A percentile compares a stretch with the other conserved stretches of the same genome.
phyloP scores from a whole-genome alignment of 2,797 vertebrate species.

The Hirundo rustica region DNA sequence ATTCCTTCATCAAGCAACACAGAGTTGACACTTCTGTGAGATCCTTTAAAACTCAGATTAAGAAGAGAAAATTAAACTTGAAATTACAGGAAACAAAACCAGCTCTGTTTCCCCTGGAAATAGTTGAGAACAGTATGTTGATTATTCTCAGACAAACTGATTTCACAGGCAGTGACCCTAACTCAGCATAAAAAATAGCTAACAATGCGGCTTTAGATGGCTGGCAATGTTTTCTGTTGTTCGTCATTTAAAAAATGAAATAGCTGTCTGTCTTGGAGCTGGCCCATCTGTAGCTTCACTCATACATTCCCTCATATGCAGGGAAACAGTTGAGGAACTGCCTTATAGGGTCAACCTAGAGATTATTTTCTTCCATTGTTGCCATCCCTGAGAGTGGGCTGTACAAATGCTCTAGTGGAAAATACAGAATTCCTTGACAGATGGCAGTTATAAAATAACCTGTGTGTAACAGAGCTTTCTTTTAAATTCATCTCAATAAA shows the following conservation, averaged over 20 bases:
- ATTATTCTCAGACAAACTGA: slow-evolving; percentile 18
- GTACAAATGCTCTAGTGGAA: background rate
- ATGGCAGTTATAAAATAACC: background rate
- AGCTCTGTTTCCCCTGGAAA: background rate
- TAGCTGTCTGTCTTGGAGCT: background rate
- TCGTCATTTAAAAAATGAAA: background rate
- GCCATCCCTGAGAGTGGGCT: background rate
- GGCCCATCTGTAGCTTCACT: background rate
- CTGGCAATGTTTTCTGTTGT: background rate
- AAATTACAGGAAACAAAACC: background rate
- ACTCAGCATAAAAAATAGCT: background rate
- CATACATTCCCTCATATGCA: background rate
- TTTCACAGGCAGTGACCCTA: background rate
- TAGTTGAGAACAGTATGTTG: background rate
- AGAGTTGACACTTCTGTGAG: background rate
- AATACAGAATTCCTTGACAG: background rate
- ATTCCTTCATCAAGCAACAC: slow-evolving; percentile 29
- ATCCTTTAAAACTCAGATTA: slow-evolving; percentile 30
- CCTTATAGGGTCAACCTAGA: background rate
- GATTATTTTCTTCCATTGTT: background rate
- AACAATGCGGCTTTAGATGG: background rate
- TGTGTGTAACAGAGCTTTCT: background rate
- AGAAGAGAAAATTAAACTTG: slow-evolving; percentile 32
- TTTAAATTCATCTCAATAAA: background rate
- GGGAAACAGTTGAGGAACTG: background rate